Percentiles rank a stretch among this genome's conserved stretches.
These are phyloP conservation scores for Taphrorychus bicolor DNA, from an alignment of 2,888 invertebrate species.

Conservation along the genomic window DNA sequence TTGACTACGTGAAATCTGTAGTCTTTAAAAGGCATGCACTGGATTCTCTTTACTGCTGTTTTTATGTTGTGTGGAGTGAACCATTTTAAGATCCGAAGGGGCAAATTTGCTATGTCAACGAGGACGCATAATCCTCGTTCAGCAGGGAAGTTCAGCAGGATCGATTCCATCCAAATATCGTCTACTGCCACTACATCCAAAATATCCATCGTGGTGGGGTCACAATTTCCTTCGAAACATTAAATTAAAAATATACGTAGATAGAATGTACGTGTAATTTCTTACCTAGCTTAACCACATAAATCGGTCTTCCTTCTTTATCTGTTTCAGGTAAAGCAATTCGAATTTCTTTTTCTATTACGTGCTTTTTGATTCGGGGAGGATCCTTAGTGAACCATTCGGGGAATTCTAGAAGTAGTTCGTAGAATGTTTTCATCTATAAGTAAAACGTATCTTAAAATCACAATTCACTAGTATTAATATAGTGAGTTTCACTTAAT, in stretches of 20 bases:
- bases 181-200: conserved; percentile 54
- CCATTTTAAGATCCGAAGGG: conserved; percentile 53
- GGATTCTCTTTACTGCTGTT: conserved; percentile 46
- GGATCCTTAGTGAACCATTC: conserved; percentile 54
- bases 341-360: conserved; percentile 54
- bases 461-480: no score
- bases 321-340: conserved; percentile 53
- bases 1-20: conserved; percentile 54
- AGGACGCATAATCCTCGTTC: conserved; percentile 55
- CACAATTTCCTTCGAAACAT: conserved; percentile 40
- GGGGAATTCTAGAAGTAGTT: conserved; percentile 51
- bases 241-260: no score
- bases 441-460: no score
- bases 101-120: conserved; percentile 53
- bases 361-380: conserved; percentile 47
- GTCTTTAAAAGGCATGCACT: conserved; percentile 51
- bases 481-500: background rate
- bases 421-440: conserved; percentile 54
- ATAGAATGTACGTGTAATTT: no score
- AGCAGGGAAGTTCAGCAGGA: conserved; percentile 51
- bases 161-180: conserved; percentile 56
- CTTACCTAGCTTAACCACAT: conserved; percentile 55
- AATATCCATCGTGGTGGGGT: conserved; percentile 48
- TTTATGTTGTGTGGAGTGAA: conserved; percentile 52
- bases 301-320: conserved; percentile 55